Percentiles rank a stretch among this genome's conserved stretches.
phyloP scores from a whole-genome alignment of 2,797 vertebrate genomes.

The Neostethus bicornis region DNA sequence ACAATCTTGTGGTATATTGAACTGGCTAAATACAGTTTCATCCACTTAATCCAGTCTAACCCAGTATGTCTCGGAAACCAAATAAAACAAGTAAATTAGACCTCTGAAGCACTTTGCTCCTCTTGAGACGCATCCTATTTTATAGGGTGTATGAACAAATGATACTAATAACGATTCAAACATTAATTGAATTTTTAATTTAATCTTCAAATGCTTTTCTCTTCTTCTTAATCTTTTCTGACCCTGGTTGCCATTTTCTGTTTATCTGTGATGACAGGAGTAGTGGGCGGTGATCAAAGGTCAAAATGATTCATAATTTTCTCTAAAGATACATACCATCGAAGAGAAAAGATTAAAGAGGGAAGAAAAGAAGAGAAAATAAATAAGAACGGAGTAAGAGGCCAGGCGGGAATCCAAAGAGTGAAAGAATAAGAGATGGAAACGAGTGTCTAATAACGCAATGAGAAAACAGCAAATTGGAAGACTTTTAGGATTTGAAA shows the following conservation, averaged over 20 bases:
- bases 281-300: slow-evolving; percentile 12
- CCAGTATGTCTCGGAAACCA: slow-evolving; percentile 45
- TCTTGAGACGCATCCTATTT: slow-evolving; percentile 43
- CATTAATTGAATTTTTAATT: slow-evolving; percentile 33
- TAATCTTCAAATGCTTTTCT: slow-evolving; percentile 2
- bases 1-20: slow-evolving; percentile 42
- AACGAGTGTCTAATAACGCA: slow-evolving; percentile 1
- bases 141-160: slow-evolving; percentile 41
- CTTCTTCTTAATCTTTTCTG: slow-evolving; percentile 18
- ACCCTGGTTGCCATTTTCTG: not conserved
- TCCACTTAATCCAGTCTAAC: slow-evolving; percentile 53
- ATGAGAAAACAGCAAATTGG: not conserved
- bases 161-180: too few relatives aligned
- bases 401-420: not conserved
- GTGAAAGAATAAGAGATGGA: not conserved
- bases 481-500: not conserved
- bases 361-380: not conserved
- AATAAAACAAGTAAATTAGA: slow-evolving; percentile 63
- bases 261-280: slow-evolving; percentile 14
- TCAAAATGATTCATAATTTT: slow-evolving; percentile 10
- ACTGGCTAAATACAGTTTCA: slow-evolving; percentile 17
- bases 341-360: not conserved
- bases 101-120: slow-evolving; percentile 26
- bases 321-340: slow-evolving; percentile 1
- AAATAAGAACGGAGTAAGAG: not conserved